Percentiles rank a stretch among this genome's conserved stretches.
Conservation (phyloP, 2,888 invertebrate genomes). For the Caenorhabditis sp. region DNA sequence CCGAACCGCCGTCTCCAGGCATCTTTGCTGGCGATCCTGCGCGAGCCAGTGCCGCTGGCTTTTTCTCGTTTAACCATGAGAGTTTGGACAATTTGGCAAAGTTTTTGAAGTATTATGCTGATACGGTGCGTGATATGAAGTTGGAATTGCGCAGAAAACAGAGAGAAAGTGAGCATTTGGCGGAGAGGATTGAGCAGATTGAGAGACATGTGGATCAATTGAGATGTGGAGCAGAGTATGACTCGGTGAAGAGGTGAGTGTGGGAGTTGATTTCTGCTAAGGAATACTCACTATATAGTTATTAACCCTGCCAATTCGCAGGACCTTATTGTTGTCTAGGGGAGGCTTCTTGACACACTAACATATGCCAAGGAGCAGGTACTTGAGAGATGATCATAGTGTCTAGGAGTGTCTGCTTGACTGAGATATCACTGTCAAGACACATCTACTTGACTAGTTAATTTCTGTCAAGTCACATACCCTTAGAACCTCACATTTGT, state of each 20-base stretch:
- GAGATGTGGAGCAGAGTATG: conserved; percentile 65
- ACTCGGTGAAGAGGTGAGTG: conserved; percentile 62
- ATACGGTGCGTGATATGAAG: conserved; percentile 59
- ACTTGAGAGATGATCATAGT: too few relatives aligned
- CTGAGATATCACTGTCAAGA: too few relatives aligned
- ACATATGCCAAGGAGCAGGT: too few relatives aligned
- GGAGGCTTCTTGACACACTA: too few relatives aligned
- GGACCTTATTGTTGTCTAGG: too few relatives aligned
- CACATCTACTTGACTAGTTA: too few relatives aligned
- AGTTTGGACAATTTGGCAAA: conserved; percentile 63
- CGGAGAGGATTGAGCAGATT: conserved; percentile 61
- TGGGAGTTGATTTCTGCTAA: too few relatives aligned
- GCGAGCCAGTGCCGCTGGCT: conserved; percentile 8
- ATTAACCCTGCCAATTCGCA: too few relatives aligned
- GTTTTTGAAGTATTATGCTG: conserved; percentile 68
- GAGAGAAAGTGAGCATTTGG: conserved; percentile 51
- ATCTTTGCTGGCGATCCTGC: conserved; percentile 4
- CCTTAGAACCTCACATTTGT: too few relatives aligned
- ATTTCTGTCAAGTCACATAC: too few relatives aligned
- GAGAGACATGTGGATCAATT: conserved; percentile 64
- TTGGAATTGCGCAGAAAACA: conserved; percentile 61
- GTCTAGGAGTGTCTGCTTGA: too few relatives aligned
- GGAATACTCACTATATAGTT: too few relatives aligned
- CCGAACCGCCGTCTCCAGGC: conserved; percentile 20
- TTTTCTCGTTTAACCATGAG: conserved; percentile 63